Evolutionary conservation across 2,797 vertebrate species (phyloP).

Genomic region (Acipenser oxyrinchus): DNA sequence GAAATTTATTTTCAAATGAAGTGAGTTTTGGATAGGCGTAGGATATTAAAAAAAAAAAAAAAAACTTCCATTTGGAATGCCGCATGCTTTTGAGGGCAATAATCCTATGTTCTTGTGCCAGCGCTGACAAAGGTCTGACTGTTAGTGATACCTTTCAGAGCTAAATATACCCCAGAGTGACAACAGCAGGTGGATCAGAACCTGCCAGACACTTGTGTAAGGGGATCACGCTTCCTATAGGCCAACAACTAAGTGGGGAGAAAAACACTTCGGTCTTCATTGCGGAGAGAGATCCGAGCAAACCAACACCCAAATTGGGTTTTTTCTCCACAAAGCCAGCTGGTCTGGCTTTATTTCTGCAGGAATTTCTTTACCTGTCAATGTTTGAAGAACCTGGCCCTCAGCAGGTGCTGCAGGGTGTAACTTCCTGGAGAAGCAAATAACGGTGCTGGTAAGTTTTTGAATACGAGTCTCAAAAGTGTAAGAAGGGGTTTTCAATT

Average conservation of each 20-base stretch:
- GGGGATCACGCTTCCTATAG: constrained; percentile 66
- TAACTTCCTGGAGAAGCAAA: constrained; percentile 90
- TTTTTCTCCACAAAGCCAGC: constrained; percentile 98
- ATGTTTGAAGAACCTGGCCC: constrained; percentile 69
- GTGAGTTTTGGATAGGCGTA: constrained; percentile 41
- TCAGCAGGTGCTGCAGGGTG: constrained; percentile 89
- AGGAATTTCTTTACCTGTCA: constrained; percentile 71
- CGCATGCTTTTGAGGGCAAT: constrained; percentile 42
- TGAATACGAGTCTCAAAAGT: constrained; percentile 11
- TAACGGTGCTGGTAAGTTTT: constrained; percentile 87
- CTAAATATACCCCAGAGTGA: constrained; percentile 94
- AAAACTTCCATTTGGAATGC: constrained; percentile 51
- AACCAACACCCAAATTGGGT: constrained; percentile 82
- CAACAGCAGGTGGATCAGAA: constrained; percentile 75
- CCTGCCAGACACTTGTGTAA: constrained; percentile 72
- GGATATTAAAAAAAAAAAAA: constrained; percentile 25
- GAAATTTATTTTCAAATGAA: constrained; percentile 43
- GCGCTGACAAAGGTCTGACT: constrained; percentile 73
- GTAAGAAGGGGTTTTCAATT: too few species aligned
- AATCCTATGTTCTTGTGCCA: constrained; percentile 57
- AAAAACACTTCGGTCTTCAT: constrained; percentile 70
- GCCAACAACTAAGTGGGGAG: constrained; percentile 59
- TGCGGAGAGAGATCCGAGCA: constrained; percentile 75
- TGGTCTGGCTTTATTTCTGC: constrained; percentile 98
- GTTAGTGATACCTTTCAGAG: constrained; percentile 77